Percentiles rank a stretch among this genome's conserved stretches.
phyloP scores from a whole-genome alignment of 2,113 vertebrate species.

The Larimichthys crocea region DNA sequence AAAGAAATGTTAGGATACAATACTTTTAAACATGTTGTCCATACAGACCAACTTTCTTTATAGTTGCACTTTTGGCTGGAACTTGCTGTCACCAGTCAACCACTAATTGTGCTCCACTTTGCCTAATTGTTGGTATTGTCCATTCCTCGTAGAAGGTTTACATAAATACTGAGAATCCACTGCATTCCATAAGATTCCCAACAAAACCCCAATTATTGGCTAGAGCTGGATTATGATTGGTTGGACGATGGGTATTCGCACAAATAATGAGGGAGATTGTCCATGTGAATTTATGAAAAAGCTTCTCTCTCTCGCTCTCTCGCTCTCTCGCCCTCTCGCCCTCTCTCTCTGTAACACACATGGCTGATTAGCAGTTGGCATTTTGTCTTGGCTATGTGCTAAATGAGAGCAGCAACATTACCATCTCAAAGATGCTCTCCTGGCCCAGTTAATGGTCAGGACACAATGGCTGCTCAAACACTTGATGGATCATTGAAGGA shows the following conservation, averaged over 20 bases:
- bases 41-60: conserved; percentile 15
- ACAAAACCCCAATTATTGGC: conserved; percentile 58
- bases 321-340: conserved; percentile 21
- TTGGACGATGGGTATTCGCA: conserved; percentile 31
- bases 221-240: conserved; percentile 48
- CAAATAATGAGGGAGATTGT: conserved; percentile 70
- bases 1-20: background rate
- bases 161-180: conserved; percentile 24
- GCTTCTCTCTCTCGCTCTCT: conserved; percentile 12
- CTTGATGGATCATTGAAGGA: conserved; percentile 77
- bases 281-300: conserved; percentile 58
- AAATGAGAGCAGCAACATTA: conserved; percentile 92
- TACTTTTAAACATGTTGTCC: background rate
- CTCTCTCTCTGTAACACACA: conserved; percentile 43
- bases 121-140: conserved; percentile 35
- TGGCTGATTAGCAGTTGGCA: conserved; percentile 78
- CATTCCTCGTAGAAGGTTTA: conserved; percentile 11
- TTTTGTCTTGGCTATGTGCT: conserved; percentile 83
- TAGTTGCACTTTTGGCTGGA: conserved; percentile 22
- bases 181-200: conserved; percentile 46
- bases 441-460: conserved; percentile 82
- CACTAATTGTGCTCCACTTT: conserved; percentile 33
- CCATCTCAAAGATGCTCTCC: conserved; percentile 93
- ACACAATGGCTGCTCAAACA: conserved; percentile 82
- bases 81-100: conserved; percentile 11